phyloP scores from a whole-genome alignment of 2,797 vertebrate genomes.

The Danio aesculapii region DNA sequence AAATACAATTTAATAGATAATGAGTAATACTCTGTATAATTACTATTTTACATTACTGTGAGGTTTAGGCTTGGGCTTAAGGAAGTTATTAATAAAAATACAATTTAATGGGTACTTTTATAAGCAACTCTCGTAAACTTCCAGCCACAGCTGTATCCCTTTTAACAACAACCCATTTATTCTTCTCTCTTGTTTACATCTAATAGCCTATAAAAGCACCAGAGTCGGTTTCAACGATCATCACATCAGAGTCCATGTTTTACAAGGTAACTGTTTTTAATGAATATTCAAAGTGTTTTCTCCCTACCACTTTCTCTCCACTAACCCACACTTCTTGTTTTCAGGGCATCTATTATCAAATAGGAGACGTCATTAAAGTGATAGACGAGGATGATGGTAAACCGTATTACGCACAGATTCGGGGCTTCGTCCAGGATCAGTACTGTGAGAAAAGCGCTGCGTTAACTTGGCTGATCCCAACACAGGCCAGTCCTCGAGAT shows the following conservation, averaged over 20 bases:
- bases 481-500: conserved; percentile 90
- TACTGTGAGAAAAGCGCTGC: conserved; percentile 98
- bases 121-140: too few relatives aligned
- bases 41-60: too few relatives aligned
- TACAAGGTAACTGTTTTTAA: conserved; percentile 84
- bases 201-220: conserved; percentile 96
- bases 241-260: conserved; percentile 97
- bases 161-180: not conserved
- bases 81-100: too few relatives aligned
- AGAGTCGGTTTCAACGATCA: conserved; percentile 95
- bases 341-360: conserved; percentile 96
- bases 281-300: not conserved
- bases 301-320: not conserved
- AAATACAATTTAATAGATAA: too few relatives aligned
- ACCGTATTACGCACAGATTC: conserved; percentile 94
- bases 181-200: conserved; percentile 37
- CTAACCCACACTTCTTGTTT: not conserved
- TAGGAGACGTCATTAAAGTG: conserved; percentile 95
- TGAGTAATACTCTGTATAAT: too few relatives aligned
- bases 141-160: too few relatives aligned
- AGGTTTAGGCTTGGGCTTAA: too few relatives aligned
- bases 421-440: conserved; percentile 97
- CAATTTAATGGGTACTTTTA: too few relatives aligned
- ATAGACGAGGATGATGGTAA: conserved; percentile 94
- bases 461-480: conserved; percentile 95